Conservation (phyloP, 2,113 vertebrate genomes). For the human region GRCh38 chr6:126172501-126173000, state of each 20-base stretch:
- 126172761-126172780: not conserved
- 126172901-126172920: not conserved
- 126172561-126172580: not conserved
- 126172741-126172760: not conserved
- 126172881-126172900: not conserved
- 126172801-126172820: not conserved
- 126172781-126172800: not conserved
- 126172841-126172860: not conserved
- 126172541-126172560: not conserved
- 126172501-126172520: not conserved
- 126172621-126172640: not conserved
- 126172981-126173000: fast-evolving
- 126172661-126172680: not conserved
- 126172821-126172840: not conserved
- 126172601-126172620: not conserved
- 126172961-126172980: not conserved
- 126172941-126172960: not conserved
- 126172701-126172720: not conserved
- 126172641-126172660: not conserved
- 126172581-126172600: not conserved
- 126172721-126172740: not conserved
- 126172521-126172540: not conserved
- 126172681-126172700: not conserved
- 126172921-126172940: not conserved
- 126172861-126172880: too few species aligned